Conservation (phyloP, 2,797 vertebrate species). For the Myiotriccus ornatus region DNA sequence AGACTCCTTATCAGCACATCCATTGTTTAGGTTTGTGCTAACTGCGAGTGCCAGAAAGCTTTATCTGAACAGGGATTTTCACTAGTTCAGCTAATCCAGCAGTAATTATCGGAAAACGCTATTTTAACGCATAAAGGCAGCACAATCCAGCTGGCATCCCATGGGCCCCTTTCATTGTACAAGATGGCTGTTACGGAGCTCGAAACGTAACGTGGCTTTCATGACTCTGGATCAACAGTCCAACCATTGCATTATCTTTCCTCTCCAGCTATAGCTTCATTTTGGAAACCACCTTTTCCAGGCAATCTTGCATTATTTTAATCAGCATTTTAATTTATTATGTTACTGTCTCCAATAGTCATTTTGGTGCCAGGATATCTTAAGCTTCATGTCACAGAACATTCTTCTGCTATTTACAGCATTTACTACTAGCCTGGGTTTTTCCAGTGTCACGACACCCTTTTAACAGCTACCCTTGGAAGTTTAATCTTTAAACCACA, state of each 20-base stretch:
- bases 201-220: background rate
- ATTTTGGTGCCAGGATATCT: background rate
- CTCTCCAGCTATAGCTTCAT: background rate
- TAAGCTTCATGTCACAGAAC: background rate
- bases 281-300: background rate
- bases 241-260: background rate
- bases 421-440: background rate
- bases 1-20: conserved; percentile 48
- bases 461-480: background rate
- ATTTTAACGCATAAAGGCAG: conserved; percentile 37
- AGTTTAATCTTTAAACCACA: conserved; percentile 7
- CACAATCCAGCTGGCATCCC: conserved; percentile 43
- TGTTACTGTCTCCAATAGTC: background rate
- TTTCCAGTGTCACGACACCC: background rate
- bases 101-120: conserved; percentile 41
- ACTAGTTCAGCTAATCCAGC: conserved; percentile 35
- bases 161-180: conserved; percentile 7
- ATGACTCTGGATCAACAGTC: background rate
- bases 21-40: background rate
- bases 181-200: background rate
- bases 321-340: background rate
- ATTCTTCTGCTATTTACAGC: background rate
- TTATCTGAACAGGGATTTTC: conserved; percentile 19
- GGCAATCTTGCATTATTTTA: background rate
- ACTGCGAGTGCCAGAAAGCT: conserved; percentile 39